These are phyloP conservation scores for Clarias fuscus DNA, from an alignment of 2,797 vertebrate species.

Conservation along the genomic window DNA sequence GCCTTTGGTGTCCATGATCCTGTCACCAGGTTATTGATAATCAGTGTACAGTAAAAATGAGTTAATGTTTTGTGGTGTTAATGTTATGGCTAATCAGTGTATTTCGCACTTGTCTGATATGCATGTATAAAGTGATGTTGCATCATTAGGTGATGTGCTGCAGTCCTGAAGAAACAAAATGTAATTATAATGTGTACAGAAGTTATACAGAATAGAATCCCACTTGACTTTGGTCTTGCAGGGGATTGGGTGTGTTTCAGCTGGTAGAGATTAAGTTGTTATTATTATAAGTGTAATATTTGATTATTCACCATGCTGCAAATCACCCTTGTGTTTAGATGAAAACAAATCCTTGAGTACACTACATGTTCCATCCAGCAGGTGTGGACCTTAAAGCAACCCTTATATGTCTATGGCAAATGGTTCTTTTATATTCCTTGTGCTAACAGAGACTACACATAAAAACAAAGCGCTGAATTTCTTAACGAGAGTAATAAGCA, in stretches of 20 bases:
- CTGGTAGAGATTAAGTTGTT: not conserved
- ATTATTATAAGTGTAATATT: not conserved
- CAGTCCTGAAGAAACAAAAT: not conserved
- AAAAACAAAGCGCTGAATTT: constrained; percentile 17
- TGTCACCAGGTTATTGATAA: no score
- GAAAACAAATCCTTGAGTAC: not conserved
- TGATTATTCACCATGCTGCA: not conserved
- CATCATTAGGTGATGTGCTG: not conserved
- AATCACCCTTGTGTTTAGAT: not conserved
- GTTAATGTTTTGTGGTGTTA: not conserved
- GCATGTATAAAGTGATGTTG: not conserved
- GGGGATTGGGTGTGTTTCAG: not conserved
- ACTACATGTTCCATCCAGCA: not conserved
- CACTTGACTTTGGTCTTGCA: not conserved
- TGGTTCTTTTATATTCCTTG: not conserved
- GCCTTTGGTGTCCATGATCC: no score
- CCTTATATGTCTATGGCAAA: not conserved
- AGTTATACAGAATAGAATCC: not conserved
- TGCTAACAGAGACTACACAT: not conserved
- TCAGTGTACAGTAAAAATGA: no score
- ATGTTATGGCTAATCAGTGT: not conserved
- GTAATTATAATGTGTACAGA: not conserved
- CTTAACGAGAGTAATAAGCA: constrained; percentile 41
- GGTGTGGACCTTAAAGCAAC: not conserved
- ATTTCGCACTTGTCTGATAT: not conserved